A percentile compares a stretch with the other conserved stretches of the same genome.
Evolutionary conservation across 2,888 invertebrate species (phyloP).

Genomic region (Netelia fuscicornis): DNA sequence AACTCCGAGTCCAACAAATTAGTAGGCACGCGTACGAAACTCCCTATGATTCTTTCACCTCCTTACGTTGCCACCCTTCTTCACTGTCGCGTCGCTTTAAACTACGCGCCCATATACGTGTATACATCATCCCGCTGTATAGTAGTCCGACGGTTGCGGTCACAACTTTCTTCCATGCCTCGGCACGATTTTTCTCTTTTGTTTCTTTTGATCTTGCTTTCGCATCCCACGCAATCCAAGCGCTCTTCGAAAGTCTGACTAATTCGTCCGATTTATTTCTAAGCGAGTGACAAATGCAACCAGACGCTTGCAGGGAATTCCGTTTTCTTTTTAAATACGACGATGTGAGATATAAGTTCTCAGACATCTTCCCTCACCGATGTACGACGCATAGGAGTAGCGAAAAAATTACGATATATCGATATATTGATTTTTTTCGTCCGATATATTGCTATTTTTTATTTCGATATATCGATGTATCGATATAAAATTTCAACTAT

Average conservation of each 20-base stretch:
- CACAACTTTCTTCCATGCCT: background rate
- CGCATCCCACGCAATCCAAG: slow-evolving; percentile 66
- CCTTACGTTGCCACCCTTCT: slow-evolving; percentile 50
- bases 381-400: too few relatives aligned
- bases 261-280: slow-evolving; percentile 73
- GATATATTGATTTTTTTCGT: too few relatives aligned
- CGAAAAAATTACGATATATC: too few relatives aligned
- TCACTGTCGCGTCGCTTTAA: background rate
- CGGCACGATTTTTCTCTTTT: background rate
- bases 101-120: background rate
- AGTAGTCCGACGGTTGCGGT: background rate
- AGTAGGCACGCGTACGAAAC: slow-evolving; percentile 71
- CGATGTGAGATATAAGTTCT: background rate
- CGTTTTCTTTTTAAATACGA: background rate
- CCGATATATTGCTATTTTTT: too few relatives aligned
- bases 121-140: background rate
- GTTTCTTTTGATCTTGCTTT: background rate
- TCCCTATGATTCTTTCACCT: slow-evolving; percentile 57
- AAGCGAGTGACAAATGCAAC: slow-evolving; percentile 63
- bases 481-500: too few relatives aligned
- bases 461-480: too few relatives aligned
- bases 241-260: slow-evolving; percentile 66
- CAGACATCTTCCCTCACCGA: background rate
- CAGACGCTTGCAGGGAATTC: slow-evolving; percentile 45
- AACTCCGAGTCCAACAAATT: slow-evolving; percentile 75